These are phyloP conservation scores for Laupala kohalensis DNA, from an alignment of 1,140 invertebrate species.

Conservation along the genomic window DNA sequence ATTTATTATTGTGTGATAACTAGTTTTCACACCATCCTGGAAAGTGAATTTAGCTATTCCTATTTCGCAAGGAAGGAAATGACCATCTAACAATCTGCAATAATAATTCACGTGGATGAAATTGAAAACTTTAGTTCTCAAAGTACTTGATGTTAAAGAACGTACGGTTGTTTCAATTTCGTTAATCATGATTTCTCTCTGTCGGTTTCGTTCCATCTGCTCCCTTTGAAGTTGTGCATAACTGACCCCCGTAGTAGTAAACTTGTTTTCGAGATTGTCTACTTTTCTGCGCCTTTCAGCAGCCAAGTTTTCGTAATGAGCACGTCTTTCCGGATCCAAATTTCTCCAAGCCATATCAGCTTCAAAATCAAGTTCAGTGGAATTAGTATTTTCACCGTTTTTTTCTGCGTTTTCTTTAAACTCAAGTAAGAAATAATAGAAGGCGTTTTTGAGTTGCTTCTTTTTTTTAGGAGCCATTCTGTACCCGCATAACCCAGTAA, in stretches of 20 bases:
- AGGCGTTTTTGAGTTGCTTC: neutral
- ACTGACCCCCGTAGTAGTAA: neutral
- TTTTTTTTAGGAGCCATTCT: neutral
- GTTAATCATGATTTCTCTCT: neutral
- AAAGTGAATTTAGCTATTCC: neutral
- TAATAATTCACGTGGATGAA: constrained; percentile 2
- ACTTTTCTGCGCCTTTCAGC: neutral
- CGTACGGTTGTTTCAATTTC: constrained; percentile 2
- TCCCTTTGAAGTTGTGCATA: neutral
- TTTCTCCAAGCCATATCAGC: neutral
- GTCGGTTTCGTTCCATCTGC: neutral
- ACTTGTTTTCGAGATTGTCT: neutral
- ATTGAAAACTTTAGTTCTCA: neutral
- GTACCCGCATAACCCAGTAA: too few species aligned
- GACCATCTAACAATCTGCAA: neutral
- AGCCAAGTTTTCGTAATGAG: neutral
- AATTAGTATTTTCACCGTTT: neutral
- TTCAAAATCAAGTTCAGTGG: neutral
- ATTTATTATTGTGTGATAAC: neutral
- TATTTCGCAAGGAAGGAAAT: neutral
- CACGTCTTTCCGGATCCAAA: neutral
- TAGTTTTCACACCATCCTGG: neutral
- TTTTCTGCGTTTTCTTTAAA: neutral
- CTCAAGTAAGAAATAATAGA: neutral
- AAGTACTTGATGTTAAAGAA: neutral